phyloP scores from a whole-genome alignment of 1,140 invertebrate species.

The Latrodectus geometricus region DNA sequence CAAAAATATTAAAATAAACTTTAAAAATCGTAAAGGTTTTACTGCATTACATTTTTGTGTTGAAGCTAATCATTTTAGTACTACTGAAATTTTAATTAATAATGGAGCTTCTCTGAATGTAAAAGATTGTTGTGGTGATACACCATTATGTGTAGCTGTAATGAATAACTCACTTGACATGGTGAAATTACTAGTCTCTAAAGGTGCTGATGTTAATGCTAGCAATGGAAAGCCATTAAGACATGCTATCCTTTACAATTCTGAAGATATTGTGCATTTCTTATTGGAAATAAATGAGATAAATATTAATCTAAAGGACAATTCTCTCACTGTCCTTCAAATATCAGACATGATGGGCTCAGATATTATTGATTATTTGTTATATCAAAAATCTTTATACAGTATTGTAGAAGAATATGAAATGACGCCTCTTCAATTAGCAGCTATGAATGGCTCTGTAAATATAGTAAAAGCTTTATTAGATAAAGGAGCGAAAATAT shows the following conservation, averaged over 20 bases:
- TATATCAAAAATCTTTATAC: constrained; percentile 13
- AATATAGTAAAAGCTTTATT: constrained; percentile 50
- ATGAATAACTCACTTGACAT: constrained; percentile 14
- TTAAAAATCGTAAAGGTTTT: constrained; percentile 8
- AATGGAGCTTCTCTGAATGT: no score
- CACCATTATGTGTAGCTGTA: constrained; percentile 9
- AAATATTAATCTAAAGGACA: constrained; percentile 5
- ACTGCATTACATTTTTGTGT: not conserved
- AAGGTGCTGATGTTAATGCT: constrained; percentile 31
- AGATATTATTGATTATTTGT: not conserved
- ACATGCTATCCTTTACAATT: constrained; percentile 5
- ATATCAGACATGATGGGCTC: not conserved
- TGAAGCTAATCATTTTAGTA: no score
- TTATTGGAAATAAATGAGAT: constrained; percentile 19
- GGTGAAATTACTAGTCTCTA: constrained; percentile 22
- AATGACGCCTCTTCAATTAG: constrained; percentile 47
- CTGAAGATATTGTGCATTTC: not conserved
- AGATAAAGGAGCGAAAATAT: not conserved
- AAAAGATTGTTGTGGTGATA: constrained; percentile 76
- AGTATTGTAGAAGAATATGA: constrained; percentile 14
- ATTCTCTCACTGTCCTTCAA: not conserved
- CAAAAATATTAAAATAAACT: not conserved
- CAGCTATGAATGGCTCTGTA: constrained; percentile 10
- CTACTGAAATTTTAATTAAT: no score
- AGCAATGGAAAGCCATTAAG: not conserved